Evolutionary conservation across 1,140 invertebrate genomes (phyloP).

Genomic region (Pararge aegeria): DNA sequence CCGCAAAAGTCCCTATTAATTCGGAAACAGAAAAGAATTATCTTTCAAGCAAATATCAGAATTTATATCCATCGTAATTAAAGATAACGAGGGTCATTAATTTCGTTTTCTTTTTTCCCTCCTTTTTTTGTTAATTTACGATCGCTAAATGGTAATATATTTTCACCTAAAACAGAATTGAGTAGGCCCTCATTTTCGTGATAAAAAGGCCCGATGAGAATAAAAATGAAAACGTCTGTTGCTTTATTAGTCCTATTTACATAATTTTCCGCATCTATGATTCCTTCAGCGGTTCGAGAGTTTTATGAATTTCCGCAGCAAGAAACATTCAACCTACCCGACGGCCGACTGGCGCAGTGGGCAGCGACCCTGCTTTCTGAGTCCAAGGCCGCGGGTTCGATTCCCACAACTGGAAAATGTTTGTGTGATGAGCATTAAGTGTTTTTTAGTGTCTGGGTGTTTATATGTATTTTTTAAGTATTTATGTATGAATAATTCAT

Average conservation of each 20-base stretch:
- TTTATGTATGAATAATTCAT: too few species aligned
- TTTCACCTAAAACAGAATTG: constrained; percentile 15
- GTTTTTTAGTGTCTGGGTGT: too few species aligned
- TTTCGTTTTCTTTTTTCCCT: constrained; percentile 12
- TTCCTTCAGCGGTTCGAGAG: not conserved
- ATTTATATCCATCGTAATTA: constrained; percentile 19
- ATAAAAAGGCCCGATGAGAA: constrained; percentile 2
- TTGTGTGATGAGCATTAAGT: too few species aligned
- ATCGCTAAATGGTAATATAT: constrained; percentile 21
- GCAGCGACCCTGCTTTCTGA: too few species aligned
- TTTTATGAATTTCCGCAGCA: not conserved
- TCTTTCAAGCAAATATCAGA: constrained; percentile 2
- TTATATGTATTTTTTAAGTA: too few species aligned
- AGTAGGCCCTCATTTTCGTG: constrained; percentile 15
- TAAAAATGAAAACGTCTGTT: not conserved
- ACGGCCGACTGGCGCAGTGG: too few species aligned
- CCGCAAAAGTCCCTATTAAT: not conserved
- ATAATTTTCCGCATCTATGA: constrained; percentile 8
- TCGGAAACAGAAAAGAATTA: not conserved
- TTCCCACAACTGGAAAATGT: too few species aligned
- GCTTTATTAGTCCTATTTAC: constrained; percentile 11
- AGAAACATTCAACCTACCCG: too few species aligned
- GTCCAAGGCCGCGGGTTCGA: too few species aligned
- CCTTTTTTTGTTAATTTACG: constrained; percentile 19
- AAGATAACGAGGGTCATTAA: constrained; percentile 22